Evolutionary conservation across 2,888 invertebrate species (phyloP).

Genomic region (Ochlodes sylvanus): DNA sequence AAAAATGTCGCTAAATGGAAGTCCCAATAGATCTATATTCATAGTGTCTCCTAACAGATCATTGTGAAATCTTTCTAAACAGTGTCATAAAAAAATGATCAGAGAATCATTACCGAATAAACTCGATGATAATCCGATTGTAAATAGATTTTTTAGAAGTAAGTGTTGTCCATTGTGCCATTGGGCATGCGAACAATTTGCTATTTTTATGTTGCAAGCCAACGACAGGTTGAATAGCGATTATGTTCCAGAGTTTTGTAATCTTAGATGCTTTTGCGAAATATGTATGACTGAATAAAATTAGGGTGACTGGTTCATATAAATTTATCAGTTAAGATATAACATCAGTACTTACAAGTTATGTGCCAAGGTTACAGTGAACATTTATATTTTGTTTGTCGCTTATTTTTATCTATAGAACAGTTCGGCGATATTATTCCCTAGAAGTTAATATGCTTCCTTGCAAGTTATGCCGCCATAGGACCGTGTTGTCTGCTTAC

Average conservation of each 20-base stretch:
- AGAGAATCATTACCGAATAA: slow-evolving; percentile 16
- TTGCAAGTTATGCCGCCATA: background rate
- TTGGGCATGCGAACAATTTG: slow-evolving; percentile 19
- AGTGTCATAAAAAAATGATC: slow-evolving; percentile 9
- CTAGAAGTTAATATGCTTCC: background rate
- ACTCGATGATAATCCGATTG: slow-evolving; percentile 23
- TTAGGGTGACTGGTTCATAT: slow-evolving; percentile 12
- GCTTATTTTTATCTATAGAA: background rate
- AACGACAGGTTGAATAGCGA: slow-evolving; percentile 1
- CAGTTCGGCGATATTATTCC: background rate
- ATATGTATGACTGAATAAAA: slow-evolving; percentile 23
- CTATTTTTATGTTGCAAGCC: slow-evolving; percentile 16
- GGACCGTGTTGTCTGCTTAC: slow-evolving; percentile 3
- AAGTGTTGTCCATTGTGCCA: slow-evolving; percentile 33
- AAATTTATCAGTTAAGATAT: slow-evolving; percentile 2
- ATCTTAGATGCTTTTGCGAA: slow-evolving; percentile 27
- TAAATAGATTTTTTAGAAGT: slow-evolving; percentile 24
- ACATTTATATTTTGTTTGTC: background rate
- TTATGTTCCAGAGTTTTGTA: slow-evolving; percentile 15
- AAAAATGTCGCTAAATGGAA: slow-evolving; percentile 14
- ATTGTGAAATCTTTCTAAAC: background rate
- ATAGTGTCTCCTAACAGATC: background rate
- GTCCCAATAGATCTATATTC: slow-evolving; percentile 11
- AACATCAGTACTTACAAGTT: slow-evolving; percentile 23
- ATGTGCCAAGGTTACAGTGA: slow-evolving; percentile 4